Conservation (phyloP, 2,888 invertebrate genomes). For the Subacronicta megacephala region DNA sequence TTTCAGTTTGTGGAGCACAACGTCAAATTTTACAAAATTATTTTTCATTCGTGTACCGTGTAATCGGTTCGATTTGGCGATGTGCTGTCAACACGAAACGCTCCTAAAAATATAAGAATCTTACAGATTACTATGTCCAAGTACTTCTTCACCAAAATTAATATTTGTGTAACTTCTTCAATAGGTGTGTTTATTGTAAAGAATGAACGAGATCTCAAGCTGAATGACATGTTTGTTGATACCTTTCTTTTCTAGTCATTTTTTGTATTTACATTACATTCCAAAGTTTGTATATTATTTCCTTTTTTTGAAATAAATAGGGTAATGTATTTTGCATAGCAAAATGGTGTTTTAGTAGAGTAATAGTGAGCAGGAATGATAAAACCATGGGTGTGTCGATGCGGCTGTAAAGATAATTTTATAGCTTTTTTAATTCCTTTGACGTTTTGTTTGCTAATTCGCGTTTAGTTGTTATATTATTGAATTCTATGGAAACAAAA, state of each 20-base stretch:
- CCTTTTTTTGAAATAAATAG: slow-evolving; percentile 75
- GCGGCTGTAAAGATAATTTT: slow-evolving; percentile 68
- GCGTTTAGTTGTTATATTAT: slow-evolving; percentile 77
- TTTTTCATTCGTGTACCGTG: slow-evolving; percentile 59
- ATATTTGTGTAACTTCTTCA: slow-evolving; percentile 58
- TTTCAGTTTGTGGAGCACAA: slow-evolving; percentile 62
- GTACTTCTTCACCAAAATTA: slow-evolving; percentile 58
- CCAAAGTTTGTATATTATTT: slow-evolving; percentile 82
- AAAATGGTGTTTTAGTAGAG: slow-evolving; percentile 84
- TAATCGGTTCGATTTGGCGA: slow-evolving; percentile 64
- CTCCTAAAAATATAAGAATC: slow-evolving; percentile 50
- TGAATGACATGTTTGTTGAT: slow-evolving; percentile 67
- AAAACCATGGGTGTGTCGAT: slow-evolving; percentile 72
- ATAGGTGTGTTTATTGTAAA: slow-evolving; percentile 61
- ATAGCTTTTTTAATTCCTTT: slow-evolving; percentile 70
- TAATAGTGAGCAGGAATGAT: slow-evolving; percentile 72
- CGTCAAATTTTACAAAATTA: slow-evolving; percentile 61
- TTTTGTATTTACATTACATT: slow-evolving; percentile 82
- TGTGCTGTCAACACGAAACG: slow-evolving; percentile 55
- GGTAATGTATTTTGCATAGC: slow-evolving; percentile 88
- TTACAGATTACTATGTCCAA: slow-evolving; percentile 61
- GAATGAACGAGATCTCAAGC: slow-evolving; percentile 77
- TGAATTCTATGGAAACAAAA: slow-evolving; percentile 72
- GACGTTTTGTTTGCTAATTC: slow-evolving; percentile 64
- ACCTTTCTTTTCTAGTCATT: slow-evolving; percentile 85